Evolutionary conservation across 2,797 vertebrate species (phyloP).

Genomic region (Meda fulgida): DNA sequence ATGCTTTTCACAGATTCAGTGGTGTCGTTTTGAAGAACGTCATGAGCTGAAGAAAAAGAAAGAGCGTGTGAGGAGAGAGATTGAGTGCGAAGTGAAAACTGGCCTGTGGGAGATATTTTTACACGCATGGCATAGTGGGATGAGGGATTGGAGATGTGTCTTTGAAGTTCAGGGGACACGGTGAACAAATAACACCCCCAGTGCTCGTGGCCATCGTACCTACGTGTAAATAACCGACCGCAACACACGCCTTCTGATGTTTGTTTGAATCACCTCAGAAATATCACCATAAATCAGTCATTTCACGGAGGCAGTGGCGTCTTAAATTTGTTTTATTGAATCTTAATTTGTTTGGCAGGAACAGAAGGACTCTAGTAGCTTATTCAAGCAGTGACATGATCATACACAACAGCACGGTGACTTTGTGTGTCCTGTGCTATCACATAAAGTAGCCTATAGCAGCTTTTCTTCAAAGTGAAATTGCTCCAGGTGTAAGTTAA

Average conservation of each 20-base stretch:
- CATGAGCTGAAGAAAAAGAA: conserved; percentile 74
- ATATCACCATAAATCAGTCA: conserved; percentile 10
- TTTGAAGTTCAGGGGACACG: conserved; percentile 75
- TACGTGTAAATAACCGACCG: not conserved
- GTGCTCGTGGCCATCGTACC: not conserved
- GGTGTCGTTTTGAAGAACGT: conserved; percentile 75
- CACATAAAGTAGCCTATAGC: not conserved
- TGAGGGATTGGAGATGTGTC: conserved; percentile 70
- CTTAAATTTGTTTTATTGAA: conserved; percentile 44
- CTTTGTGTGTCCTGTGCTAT: conserved; percentile 4
- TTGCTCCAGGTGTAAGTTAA: conserved; percentile 6
- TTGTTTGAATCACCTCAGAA: conserved; percentile 10
- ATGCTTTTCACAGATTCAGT: conserved; percentile 76
- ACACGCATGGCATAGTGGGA: conserved; percentile 66
- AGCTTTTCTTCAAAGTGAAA: conserved; percentile 25
- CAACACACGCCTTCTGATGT: not conserved
- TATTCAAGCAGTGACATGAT: conserved; percentile 41
- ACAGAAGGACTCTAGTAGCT: conserved; percentile 40
- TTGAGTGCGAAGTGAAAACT: conserved; percentile 57
- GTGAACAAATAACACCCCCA: not conserved
- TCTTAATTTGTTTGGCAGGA: conserved; percentile 38
- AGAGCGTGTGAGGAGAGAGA: not conserved
- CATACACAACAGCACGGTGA: conserved; percentile 9
- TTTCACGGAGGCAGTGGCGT: conserved; percentile 21
- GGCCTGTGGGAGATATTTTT: conserved; percentile 72